Base-by-base conservation (phyloP, 2,797 vertebrate species). In the Syndactyla subalaris region DNA sequence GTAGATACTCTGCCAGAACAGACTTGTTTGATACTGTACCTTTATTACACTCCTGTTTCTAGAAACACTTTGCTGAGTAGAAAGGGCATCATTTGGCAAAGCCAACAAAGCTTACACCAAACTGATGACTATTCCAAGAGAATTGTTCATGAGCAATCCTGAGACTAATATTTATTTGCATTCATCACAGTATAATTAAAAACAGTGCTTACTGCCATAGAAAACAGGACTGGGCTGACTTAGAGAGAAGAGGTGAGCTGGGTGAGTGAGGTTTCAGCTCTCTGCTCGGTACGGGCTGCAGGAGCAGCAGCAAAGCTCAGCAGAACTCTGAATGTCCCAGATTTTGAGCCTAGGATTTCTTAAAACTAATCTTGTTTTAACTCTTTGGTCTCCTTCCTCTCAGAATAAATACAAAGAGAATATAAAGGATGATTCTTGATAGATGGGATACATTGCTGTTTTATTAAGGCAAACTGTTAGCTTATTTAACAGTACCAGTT, bases 141-240 rank as follows among this genome's bases (percentile, higher is more conserved):
- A 74, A 74, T 41, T 81, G 76, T 39, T 82, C 74, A 51, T 94
- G 67, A 92, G 71, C 77, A 95, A 72, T 79, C 80, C 67, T 16
- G 9, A 87, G 89, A 67, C 34, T 92, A 90, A 82, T 92, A 79
- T 86, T 94, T 92, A 78, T 71, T 94, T 91, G 38, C 45, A 71
- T 61, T 90, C 83, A 90, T 86, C 58, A 86, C 77, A 82, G 80
- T 67, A 59, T 82, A 95, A 95, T 94, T 96, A 95, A 93, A 79
- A 91, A 2, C 88, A 85, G 67, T 45, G 67, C 83, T 88, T 74
- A 71, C 29, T 76, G 83, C 54, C 86, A 72, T 63, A 58, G 83
- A 82, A 94, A 96, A 73, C 83, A 95, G 57, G 77, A 85, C 2
- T 0, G 43, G 51, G 59, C 30, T 86, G 88, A 89, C 85, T 91